A percentile compares a stretch with the other conserved stretches of the same genome.
Evolutionary conservation across 1,140 invertebrate species (phyloP).

Genomic region (Lepidurus arcticus): DNA sequence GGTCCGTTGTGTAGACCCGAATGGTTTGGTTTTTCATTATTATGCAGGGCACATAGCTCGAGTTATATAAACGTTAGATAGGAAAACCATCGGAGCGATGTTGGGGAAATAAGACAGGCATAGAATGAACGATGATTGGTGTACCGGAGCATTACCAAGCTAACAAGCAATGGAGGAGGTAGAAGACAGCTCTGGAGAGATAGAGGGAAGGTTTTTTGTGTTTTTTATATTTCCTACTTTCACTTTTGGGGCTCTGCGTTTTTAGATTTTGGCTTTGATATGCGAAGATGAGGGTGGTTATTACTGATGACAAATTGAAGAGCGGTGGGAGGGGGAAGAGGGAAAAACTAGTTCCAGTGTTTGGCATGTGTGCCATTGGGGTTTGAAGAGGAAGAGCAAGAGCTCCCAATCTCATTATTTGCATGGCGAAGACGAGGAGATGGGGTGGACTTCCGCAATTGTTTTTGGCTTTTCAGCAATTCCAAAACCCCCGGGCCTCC

Average conservation of each 20-base stretch:
- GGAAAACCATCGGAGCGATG: neutral
- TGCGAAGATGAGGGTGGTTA: neutral
- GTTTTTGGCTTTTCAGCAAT: conserved; percentile 15
- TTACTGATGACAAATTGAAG: conserved; percentile 16
- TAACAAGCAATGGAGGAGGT: neutral
- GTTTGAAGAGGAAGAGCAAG: neutral
- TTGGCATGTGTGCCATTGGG: neutral
- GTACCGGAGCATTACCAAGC: neutral
- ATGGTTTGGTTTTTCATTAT: neutral
- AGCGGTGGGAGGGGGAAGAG: neutral
- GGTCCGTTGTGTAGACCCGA: neutral
- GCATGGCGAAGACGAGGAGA: conserved; percentile 7
- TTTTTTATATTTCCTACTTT: neutral
- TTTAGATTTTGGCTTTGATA: neutral
- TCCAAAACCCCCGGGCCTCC: neutral
- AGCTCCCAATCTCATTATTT: conserved; percentile 15
- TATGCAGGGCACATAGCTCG: neutral
- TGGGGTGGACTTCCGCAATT: neutral
- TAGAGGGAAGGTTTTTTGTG: neutral
- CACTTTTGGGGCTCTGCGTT: neutral
- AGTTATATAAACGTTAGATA: conserved; percentile 6
- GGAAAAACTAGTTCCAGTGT: neutral
- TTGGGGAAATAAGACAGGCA: neutral
- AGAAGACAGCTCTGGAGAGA: neutral
- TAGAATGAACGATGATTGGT: conserved; percentile 5